Evolutionary conservation across 2,888 invertebrate genomes (phyloP), one percentile per base, ranked within the genome.

Genomic region (Eulithis testata): DNA sequence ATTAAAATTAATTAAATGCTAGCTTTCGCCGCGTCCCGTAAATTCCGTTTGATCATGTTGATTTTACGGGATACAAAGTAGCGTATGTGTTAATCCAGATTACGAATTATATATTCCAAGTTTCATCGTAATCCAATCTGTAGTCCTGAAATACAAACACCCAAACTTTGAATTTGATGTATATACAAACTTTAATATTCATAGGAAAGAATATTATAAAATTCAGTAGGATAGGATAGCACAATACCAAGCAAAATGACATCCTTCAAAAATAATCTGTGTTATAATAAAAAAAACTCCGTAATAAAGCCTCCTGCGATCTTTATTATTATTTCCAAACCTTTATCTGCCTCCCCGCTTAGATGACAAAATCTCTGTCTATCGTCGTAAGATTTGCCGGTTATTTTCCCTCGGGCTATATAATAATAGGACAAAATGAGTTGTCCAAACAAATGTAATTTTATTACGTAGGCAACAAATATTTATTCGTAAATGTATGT

Each of bases 211-310:
- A 21, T 21, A 21, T 21, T 21, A 21, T 21, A 21, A 21, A 21
- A 21, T 1, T 21, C 21, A 21, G 21, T 21, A 21, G 21, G 21
- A 21, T 2, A 21, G 21, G 21, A 21, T 21, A 21, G 21, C 21
- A 21, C 21, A 21, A 21, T 21, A 21, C 21, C 1, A 21, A 21
- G 31, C 21, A 14, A 65, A 66, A 67, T 62, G 57, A 55, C 65
- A 61, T 62, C 44, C 50, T 31, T 55, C 11, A 51, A 65, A 21
- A 43, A 40, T 60, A 68, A 66, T 69, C 71, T 63, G 36, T 60
- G 63, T 59, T 43, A 55, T 71, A 60, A 64, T 69, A 67, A 64
- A 59, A 59, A 52, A 14, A 55, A 43, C 53, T 59, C 37, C 36
- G 51, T 47, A 45, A 66, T 60, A 63, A 67, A 67, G 63, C 57